Conservation (phyloP, 2,113 vertebrate genomes). For the Apodemus sylvaticus region DNA sequence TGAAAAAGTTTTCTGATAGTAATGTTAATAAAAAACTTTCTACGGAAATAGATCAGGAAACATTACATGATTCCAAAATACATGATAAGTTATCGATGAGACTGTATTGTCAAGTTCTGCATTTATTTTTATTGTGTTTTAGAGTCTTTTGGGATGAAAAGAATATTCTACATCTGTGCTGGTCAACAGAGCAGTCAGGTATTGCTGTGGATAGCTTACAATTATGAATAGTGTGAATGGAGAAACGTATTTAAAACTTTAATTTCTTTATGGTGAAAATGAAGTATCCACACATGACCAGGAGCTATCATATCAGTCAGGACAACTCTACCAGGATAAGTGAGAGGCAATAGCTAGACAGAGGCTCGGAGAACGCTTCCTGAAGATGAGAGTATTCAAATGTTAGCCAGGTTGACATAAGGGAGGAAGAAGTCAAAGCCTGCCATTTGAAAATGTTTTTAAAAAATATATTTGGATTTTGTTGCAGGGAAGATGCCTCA, state of each 20-base stretch:
- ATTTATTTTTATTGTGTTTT: background rate
- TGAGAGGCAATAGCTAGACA: fast-evolving
- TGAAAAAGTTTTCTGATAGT: background rate
- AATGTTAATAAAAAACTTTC: background rate
- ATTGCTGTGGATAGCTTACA: background rate
- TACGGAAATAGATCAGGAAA: background rate
- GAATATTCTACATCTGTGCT: background rate
- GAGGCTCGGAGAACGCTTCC: background rate
- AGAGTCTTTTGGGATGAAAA: background rate
- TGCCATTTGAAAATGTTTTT: background rate
- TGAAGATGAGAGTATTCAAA: background rate
- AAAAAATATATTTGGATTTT: background rate
- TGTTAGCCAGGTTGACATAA: background rate
- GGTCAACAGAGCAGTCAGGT: background rate
- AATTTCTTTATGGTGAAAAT: background rate
- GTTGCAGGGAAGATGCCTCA: background rate
- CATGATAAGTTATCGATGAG: background rate
- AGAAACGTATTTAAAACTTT: background rate
- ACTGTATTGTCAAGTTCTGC: background rate
- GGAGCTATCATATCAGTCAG: background rate
- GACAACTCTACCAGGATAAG: background rate
- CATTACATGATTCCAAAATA: background rate
- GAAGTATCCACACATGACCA: background rate
- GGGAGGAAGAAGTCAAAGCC: background rate
- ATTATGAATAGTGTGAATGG: background rate